Base-by-base conservation (phyloP, 2,888 invertebrate genomes). In the Escarpia spicata region DNA sequence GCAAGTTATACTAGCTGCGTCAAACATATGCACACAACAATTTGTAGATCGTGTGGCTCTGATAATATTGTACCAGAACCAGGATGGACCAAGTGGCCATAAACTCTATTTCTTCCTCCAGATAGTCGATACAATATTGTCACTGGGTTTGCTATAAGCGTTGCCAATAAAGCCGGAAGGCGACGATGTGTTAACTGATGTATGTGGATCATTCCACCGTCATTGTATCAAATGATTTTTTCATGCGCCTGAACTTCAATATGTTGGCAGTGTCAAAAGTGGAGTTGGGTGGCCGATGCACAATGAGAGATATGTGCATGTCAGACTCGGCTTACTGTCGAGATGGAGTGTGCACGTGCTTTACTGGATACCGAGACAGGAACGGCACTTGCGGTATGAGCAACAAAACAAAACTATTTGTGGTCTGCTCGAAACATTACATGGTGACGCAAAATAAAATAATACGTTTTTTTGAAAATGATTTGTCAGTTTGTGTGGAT, bases 261-360 rank as follows among this genome's bases (percentile, higher is more conserved):
- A 6, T 75, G 75, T 75, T 75, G 26, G 52, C 92, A 93, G 93
- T 92, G 26, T 26, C 91, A 9, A 90, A 52, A 91, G 75, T 92
- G n/a, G 92, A 52, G 37, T 90, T 93, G 92, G 92, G 92, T 45
- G 92, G 92, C 43, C 43, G 89, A 6, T 93, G 93, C 44, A 91
- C 90, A 8, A 92, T 93, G 37, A n/a, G 26, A 45, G 93, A 92
- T 31, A 91, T 92, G 90, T 93, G 93, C 44, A 2, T 44, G 43
- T 93, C 92, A 44, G 58, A 92, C 19, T 31, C 90, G 8, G 93
- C 92, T 10, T 44, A 44, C 89, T 93, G 93, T 90, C 90, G 75
- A 0, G 31, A 90, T n/a, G 93, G 93, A n/a, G 37, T 90, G 19
- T 93, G 93, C 91, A 31, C 45, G 91, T 93, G 93, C 45, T n/a